Percentiles rank a stretch among this genome's conserved stretches.
Conservation (phyloP, 2,797 vertebrate species). For the Salarias fasciatus region DNA sequence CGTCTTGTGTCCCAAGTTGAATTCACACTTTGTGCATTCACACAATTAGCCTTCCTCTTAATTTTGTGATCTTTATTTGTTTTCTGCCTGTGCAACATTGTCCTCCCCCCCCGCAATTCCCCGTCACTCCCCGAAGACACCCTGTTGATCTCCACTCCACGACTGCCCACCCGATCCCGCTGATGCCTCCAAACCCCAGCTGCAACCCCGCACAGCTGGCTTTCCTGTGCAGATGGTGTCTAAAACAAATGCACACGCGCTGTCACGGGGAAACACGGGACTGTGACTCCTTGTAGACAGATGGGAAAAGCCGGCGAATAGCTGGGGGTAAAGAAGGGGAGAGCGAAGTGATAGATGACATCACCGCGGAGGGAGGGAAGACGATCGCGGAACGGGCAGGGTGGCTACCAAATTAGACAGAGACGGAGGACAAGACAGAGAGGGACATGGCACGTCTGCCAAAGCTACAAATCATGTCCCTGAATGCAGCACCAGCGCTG, state of each 20-base stretch:
- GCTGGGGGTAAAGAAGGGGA: slow-evolving; percentile 51
- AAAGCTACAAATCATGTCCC: slow-evolving; percentile 75
- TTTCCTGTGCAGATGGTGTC: slow-evolving; percentile 56
- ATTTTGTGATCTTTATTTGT: slow-evolving; percentile 15
- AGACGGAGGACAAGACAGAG: slow-evolving; percentile 73
- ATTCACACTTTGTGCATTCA: slow-evolving; percentile 12
- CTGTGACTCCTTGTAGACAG: slow-evolving; percentile 46
- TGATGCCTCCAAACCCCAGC: slow-evolving; percentile 29
- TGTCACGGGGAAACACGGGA: slow-evolving; percentile 33
- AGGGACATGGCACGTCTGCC: slow-evolving; percentile 70
- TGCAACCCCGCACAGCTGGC: slow-evolving; percentile 56
- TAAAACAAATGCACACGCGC: slow-evolving; percentile 48
- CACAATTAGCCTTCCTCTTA: slow-evolving; percentile 9
- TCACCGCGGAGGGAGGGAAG: slow-evolving; percentile 48
- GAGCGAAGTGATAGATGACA: slow-evolving; percentile 63
- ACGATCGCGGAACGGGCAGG: slow-evolving; percentile 54
- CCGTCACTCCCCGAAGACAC: slow-evolving; percentile 27
- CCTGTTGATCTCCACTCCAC: slow-evolving; percentile 44
- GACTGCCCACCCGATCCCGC: neutral
- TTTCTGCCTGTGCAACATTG: neutral
- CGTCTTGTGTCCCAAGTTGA: slow-evolving; percentile 9
- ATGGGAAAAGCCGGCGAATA: slow-evolving; percentile 47
- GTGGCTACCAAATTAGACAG: slow-evolving; percentile 73
- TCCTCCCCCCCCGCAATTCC: slow-evolving; percentile 16
- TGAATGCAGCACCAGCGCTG: slow-evolving; percentile 59